Base-by-base conservation (phyloP, 1,140 invertebrate species). In the Apis cerana region DNA sequence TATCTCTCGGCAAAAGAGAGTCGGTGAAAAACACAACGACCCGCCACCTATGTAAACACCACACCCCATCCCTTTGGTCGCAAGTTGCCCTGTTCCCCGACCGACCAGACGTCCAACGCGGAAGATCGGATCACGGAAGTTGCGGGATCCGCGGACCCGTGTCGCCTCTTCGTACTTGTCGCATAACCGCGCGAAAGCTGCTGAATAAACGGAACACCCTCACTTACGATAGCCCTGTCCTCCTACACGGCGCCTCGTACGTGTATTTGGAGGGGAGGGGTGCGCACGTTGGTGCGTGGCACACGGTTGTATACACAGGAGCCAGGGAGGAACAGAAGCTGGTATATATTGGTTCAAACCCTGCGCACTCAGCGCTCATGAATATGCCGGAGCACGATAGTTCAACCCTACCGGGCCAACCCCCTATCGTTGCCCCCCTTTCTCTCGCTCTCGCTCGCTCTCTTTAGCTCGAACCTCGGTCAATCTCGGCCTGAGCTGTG, bases 301-400 rank as follows among this genome's bases (percentile, higher is more conserved):
- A 43, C 71, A 78, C 69, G 80, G 13, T 5, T 75, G 15, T 48
- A 89, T 85, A 84, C 84, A 86, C 78, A 84, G 77, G 48, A 27
- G 21, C 33, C n/a, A 43, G 8, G 11, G 10, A 11, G 48, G 50
- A 83, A 88, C 81, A 77, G 86, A 75, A 78, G 80, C 84, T 64
- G 78, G 78, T 91, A 90, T 43, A 43, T 92, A 91, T 92, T 92
- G 90, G 90, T 90, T 91, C 88, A 90, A 90, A 90, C 91, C 84
- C 83, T 88, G 91, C 91, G 89, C 89, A 91, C 90, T 92, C 91
- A 92, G 90, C 90, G 86, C 91, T 92, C 91, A 92, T 92, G 91
- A 92, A 92, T 92, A 92, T 92, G 90, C 91, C 78, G 86, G 85
- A 86, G 90, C 91, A 91, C 90, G 91, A 90, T 88, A 89, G 90